These are phyloP conservation scores for Tolypeutes matacus DNA, from an alignment of 2,797 vertebrate species.

Conservation along the genomic window DNA sequence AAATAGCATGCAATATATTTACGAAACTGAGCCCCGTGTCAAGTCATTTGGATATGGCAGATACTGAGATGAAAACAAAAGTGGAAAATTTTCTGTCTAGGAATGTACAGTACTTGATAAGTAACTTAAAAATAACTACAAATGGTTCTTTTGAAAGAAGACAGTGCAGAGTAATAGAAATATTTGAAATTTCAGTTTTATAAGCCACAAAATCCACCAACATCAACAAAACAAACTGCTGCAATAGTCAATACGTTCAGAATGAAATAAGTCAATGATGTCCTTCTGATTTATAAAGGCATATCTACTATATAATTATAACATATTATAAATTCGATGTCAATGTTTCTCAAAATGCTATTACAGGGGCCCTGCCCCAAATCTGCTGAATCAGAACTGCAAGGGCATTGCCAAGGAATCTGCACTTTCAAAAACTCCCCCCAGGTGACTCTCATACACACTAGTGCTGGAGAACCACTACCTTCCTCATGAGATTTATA, in stretches of 20 bases:
- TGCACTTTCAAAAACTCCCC: neutral
- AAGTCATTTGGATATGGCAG: constrained; percentile 48
- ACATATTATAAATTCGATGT: constrained; percentile 23
- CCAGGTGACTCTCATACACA: neutral
- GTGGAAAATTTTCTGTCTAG: constrained; percentile 34
- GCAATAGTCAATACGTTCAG: neutral
- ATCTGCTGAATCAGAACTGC: constrained; percentile 61
- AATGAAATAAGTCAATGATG: constrained; percentile 16
- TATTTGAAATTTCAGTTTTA: constrained; percentile 52
- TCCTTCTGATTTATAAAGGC: constrained; percentile 24
- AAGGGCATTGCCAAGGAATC: constrained; percentile 25
- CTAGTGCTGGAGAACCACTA: neutral
- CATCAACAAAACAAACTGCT: constrained; percentile 28
- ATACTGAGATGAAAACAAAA: constrained; percentile 52
- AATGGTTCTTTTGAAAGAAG: constrained; percentile 46
- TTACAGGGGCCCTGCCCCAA: constrained; percentile 25
- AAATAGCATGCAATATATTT: constrained; percentile 25
- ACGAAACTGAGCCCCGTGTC: constrained; percentile 13
- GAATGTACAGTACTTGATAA: constrained; percentile 20
- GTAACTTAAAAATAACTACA: constrained; percentile 54
- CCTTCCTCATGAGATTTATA: neutral
- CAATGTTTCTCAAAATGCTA: constrained; percentile 56
- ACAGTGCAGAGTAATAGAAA: constrained; percentile 18
- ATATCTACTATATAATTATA: constrained; percentile 1
- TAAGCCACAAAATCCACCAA: constrained; percentile 47